phyloP scores from a whole-genome alignment of 2,888 invertebrate genomes.

The Clusia tigrina region DNA sequence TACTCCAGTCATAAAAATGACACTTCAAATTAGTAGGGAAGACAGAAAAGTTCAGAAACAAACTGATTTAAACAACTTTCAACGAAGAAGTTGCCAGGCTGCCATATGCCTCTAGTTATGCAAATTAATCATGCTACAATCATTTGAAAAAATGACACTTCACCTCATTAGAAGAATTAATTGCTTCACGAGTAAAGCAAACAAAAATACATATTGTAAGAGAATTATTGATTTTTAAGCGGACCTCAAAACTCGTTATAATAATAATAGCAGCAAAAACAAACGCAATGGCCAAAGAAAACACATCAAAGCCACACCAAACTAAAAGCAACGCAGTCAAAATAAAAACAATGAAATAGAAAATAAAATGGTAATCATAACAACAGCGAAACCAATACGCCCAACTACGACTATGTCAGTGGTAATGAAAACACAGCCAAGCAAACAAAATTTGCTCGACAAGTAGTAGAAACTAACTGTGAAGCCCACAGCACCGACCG shows the following conservation, averaged over 20 bases:
- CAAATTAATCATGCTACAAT: too few species aligned
- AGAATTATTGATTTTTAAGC: neutral
- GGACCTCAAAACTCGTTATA: too few species aligned
- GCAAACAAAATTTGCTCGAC: neutral
- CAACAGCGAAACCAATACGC: neutral
- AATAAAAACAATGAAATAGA: neutral
- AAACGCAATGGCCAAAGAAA: neutral
- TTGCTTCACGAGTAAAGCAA: neutral
- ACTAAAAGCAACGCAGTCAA: neutral
- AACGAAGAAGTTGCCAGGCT: too few species aligned
- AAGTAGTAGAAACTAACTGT: too few species aligned
- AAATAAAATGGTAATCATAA: neutral
- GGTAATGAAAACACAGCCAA: neutral
- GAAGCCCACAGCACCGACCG: neutral
- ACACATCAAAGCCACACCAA: neutral
- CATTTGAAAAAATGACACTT: neutral
- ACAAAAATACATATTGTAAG: neutral
- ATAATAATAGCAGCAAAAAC: slow-evolving; percentile 1
- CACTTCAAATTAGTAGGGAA: too few species aligned
- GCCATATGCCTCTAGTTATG: too few species aligned
- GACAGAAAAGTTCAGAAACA: too few species aligned
- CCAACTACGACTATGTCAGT: neutral
- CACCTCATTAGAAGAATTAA: neutral
- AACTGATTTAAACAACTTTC: too few species aligned
- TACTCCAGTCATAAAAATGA: too few species aligned